A percentile compares a stretch with the other conserved stretches of the same genome.
phyloP scores from a whole-genome alignment of 2,888 invertebrate genomes.

The Synanthedon myopaeformis region DNA sequence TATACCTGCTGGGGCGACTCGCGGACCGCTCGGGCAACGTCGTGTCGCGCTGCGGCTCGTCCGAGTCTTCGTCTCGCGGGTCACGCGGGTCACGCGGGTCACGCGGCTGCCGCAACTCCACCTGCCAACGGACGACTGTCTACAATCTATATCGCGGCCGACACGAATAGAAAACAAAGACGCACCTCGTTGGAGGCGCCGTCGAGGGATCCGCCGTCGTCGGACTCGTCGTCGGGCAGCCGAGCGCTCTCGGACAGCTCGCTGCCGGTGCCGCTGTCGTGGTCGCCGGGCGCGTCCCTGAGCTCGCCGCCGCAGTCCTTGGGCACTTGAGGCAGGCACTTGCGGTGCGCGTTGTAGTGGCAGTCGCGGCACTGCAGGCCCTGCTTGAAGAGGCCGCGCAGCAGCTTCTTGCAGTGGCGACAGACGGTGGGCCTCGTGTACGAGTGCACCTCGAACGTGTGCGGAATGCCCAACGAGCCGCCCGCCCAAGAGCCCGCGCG shows the following conservation, averaged over 20 bases:
- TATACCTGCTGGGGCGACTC: slow-evolving; percentile 57
- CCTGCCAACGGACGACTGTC: slow-evolving; percentile 14
- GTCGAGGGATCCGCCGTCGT: slow-evolving; percentile 41
- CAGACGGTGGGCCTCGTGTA: slow-evolving; percentile 98
- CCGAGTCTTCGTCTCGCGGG: slow-evolving; percentile 18
- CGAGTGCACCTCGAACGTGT: slow-evolving; percentile 96
- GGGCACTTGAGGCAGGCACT: slow-evolving; percentile 90
- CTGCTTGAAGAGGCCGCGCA: slow-evolving; percentile 95
- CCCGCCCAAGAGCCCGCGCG: slow-evolving; percentile 69
- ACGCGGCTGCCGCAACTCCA: slow-evolving; percentile 26
- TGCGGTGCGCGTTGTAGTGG: slow-evolving; percentile 95
- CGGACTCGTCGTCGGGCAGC: slow-evolving; percentile 56
- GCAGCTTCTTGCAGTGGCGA: slow-evolving; percentile 93
- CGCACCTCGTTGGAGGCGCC: slow-evolving; percentile 10
- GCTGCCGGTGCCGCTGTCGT: slow-evolving; percentile 66
- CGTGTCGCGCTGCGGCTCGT: slow-evolving; percentile 46
- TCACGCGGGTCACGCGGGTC: too few species aligned
- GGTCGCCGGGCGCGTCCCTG: slow-evolving; percentile 70
- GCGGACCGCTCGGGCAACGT: slow-evolving; percentile 31
- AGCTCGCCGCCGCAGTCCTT: slow-evolving; percentile 87
- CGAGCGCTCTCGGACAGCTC: slow-evolving; percentile 54
- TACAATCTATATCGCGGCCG: too few species aligned
- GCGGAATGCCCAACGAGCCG: slow-evolving; percentile 72
- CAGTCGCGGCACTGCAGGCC: slow-evolving; percentile 98
- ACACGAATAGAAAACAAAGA: not conserved